Evolutionary conservation across 2,888 invertebrate genomes (phyloP), one percentile per base, ranked within the genome.

Genomic region (Callimorpha dominula): DNA sequence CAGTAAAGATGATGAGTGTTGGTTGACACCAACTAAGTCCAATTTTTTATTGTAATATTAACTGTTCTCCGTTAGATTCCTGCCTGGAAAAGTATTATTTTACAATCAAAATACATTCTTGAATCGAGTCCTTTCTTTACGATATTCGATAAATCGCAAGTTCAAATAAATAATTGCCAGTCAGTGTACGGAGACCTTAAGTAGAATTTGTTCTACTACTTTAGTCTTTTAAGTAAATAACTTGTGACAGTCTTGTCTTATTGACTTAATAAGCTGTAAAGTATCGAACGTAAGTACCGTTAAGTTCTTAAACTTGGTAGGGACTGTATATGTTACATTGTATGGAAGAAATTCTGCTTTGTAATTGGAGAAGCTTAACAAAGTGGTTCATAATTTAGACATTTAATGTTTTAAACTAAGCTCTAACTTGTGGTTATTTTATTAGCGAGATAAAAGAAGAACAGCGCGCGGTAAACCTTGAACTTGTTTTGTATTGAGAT

Each of bases 201-300:
- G 42, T 15, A 62, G 65, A 71, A 71, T 73, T 71, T 71, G 73
- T 71, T 77, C 46, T 42, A 40, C 54, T 65, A 63, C 43, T 57
- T 65, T 70, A 76, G 66, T 57, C 71, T 76, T 73, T 63, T 71
- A 73, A 66, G 70, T 69, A 76, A 73, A 68, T 70, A 71, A 65
- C 68, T 68, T 70, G 67, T 15, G 62, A 20, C 70, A 62, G 67
- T 57, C 63, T 50, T 57, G 68, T 70, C 66, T 66, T 67, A 70
- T 60, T 68, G 63, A 31, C 31, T 72, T 64, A 60, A 72, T 70
- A 75, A 70, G 50, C 54, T 66, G 31, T 72, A 65, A 70, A 75
- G 68, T 69, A 70, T 75, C 49, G 60, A 67, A 70, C 68, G 60
- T 68, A 73, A 70, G 73, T 70, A 43, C 50, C 49, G 73, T 65